A percentile compares a stretch with the other conserved stretches of the same genome.
phyloP scores from a whole-genome alignment of 2,888 invertebrate species.

The Tiliacea aurago region DNA sequence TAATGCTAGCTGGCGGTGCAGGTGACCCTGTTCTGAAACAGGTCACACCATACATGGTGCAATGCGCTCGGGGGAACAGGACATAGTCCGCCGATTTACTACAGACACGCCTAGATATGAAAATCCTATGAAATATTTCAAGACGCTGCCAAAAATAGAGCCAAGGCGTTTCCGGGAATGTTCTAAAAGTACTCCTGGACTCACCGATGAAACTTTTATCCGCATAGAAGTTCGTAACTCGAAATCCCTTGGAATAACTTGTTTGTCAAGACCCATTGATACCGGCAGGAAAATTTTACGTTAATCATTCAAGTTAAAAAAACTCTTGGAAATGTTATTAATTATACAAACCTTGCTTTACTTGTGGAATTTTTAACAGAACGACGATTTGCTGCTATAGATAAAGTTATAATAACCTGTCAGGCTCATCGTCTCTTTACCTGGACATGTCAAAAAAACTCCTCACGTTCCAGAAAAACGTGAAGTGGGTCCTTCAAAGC shows the following conservation, averaged over 20 bases:
- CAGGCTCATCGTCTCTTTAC: slow-evolving; percentile 17
- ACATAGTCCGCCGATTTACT: slow-evolving; percentile 29
- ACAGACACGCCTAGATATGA: slow-evolving; percentile 28
- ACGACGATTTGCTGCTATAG: not conserved
- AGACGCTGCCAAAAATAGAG: slow-evolving; percentile 54
- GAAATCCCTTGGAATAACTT: slow-evolving; percentile 12
- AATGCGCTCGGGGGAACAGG: slow-evolving; percentile 50
- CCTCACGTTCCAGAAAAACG: slow-evolving; percentile 27
- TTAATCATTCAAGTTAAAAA: slow-evolving; percentile 8
- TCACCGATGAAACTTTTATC: slow-evolving; percentile 16
- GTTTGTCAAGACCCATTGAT: slow-evolving; percentile 14
- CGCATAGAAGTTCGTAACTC: slow-evolving; percentile 6
- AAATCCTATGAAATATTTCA: slow-evolving; percentile 40
- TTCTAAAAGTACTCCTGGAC: slow-evolving; percentile 36
- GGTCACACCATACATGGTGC: slow-evolving; percentile 57
- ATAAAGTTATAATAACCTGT: slow-evolving; percentile 10
- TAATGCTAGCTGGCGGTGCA: slow-evolving; percentile 41
- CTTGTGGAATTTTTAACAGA: too few species aligned
- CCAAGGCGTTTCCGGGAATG: slow-evolving; percentile 38
- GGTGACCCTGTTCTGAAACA: slow-evolving; percentile 61
- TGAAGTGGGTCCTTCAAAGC: slow-evolving; percentile 21
- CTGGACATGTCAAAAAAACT: slow-evolving; percentile 39
- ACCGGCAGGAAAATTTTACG: not conserved
- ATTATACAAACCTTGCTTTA: not conserved
- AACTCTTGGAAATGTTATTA: not conserved